These are phyloP conservation scores for Zaprionus lachaisei DNA, from an alignment of 1,140 invertebrate genomes.

Conservation along the genomic window DNA sequence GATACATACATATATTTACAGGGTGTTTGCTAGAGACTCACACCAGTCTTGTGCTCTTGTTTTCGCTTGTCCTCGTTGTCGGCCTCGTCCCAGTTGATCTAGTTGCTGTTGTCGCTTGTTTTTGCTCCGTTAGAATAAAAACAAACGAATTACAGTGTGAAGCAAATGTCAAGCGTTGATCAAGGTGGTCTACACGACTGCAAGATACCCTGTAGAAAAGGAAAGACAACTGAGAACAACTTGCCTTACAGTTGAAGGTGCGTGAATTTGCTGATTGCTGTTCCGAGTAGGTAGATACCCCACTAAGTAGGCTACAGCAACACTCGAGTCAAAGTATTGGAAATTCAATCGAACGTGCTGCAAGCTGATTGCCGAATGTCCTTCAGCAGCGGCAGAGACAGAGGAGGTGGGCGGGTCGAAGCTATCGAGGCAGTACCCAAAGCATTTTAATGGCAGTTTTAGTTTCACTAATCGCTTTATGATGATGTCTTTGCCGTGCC, in stretches of 20 bases:
- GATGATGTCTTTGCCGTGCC: conserved; percentile 63
- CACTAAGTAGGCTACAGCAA: neutral
- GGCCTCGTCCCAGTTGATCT: conserved; percentile 65
- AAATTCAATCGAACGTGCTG: conserved; percentile 53
- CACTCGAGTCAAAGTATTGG: conserved; percentile 32
- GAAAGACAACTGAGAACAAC: no score
- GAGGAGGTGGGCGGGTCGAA: neutral
- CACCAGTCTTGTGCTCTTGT: neutral
- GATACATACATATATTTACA: neutral
- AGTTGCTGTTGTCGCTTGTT: conserved; percentile 40
- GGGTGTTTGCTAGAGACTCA: conserved; percentile 1
- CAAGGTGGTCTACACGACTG: neutral
- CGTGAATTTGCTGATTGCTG: no score
- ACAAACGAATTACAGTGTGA: conserved; percentile 40
- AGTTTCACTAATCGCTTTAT: conserved; percentile 76
- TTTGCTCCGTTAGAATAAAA: conserved; percentile 37
- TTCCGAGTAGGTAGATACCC: neutral
- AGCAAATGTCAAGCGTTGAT: conserved; percentile 28
- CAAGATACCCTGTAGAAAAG: neutral
- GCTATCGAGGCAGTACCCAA: conserved; percentile 28
- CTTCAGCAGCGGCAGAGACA: conserved; percentile 20
- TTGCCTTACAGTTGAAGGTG: no score
- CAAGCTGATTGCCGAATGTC: conserved; percentile 39
- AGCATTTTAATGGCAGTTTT: conserved; percentile 77
- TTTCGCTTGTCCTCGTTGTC: conserved; percentile 30